Evolutionary conservation across 2,888 invertebrate genomes (phyloP).

Genomic region (Eulithis prunata): DNA sequence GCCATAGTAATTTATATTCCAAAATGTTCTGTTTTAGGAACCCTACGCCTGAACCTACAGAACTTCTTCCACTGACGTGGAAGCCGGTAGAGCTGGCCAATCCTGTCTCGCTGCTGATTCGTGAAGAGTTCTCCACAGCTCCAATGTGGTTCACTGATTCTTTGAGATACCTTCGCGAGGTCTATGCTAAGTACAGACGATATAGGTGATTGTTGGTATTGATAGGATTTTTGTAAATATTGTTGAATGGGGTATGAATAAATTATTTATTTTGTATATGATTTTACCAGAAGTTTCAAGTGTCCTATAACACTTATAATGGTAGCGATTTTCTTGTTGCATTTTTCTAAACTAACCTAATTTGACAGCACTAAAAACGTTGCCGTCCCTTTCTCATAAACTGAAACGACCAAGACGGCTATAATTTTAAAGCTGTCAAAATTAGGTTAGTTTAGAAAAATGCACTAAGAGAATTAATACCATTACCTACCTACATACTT

Average conservation of each 20-base stretch:
- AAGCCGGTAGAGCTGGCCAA: constrained; percentile 45
- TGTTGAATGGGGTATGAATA: neutral
- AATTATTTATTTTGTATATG: neutral
- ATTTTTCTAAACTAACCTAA: too few relatives aligned
- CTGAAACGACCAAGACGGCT: too few relatives aligned
- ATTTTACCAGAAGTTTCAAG: too few relatives aligned
- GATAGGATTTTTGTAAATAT: neutral
- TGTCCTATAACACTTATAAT: too few relatives aligned
- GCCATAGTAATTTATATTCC: too few relatives aligned
- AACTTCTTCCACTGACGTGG: constrained; percentile 61
- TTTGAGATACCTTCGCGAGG: constrained; percentile 55
- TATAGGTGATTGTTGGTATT: constrained; percentile 43
- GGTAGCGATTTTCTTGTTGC: too few relatives aligned
- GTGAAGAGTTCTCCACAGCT: constrained; percentile 49
- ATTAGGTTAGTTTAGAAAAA: too few relatives aligned
- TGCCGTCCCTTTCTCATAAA: too few relatives aligned
- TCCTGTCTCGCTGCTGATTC: constrained; percentile 60
- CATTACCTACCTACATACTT: too few relatives aligned
- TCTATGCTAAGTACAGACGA: constrained; percentile 62
- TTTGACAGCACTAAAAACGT: too few relatives aligned
- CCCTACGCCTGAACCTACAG: constrained; percentile 61
- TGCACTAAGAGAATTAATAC: too few relatives aligned
- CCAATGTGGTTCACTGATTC: constrained; percentile 63
- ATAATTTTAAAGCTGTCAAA: too few relatives aligned
- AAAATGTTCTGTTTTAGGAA: constrained; percentile 52